Evolutionary conservation across 2,888 invertebrate genomes (phyloP), one percentile per base, ranked within the genome.

Genomic region (Eristalis arbustorum): DNA sequence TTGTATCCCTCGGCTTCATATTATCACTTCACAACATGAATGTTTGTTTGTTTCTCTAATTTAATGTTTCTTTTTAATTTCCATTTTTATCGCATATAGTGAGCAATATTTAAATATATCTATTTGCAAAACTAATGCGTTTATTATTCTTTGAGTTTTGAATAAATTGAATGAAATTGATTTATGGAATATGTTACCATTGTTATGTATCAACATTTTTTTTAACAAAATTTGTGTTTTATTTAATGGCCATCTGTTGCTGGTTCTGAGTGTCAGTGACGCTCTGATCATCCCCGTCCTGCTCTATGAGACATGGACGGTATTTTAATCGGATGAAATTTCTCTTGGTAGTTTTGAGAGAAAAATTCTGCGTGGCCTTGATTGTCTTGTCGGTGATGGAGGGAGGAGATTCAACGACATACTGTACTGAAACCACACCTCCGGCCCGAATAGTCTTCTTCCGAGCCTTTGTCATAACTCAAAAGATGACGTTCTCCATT

Each of bases 61-160:
- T 69, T 62, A 57, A 73, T 75, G 59, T 62, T 67, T 71, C 14
- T 62, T 69, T 77, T 49, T 31, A 67, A 66, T 67, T 69, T 72
- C 63, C 72, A 49, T 69, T 77, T 34, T 73, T 74, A 78, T 57
- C 69, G 66, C 81, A 80, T 62, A 62, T 80, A 62, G 61, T 68
- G 18, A 74, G 79, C 73, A 71, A 69, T 77, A 81, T 77, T 74
- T 18, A 67, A 82, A 85, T 67, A 84, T 42, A 42, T 73, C 37
- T 59, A 10, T 34, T 34, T 76, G 62, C 62, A 68, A 67, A 66
- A 28, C 57, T 66, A 31, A 40, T 61, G 67, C 69, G 22, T 22
- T 37, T 69, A 31, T 56, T 13, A 23, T 56, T 37, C 14, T 49
- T 59, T 72, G 57, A 61, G 5, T 49, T 49, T 49, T 5, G 18